phyloP scores from a whole-genome alignment of 2,113 vertebrate species.

The Prionailurus viverrinus region DNA sequence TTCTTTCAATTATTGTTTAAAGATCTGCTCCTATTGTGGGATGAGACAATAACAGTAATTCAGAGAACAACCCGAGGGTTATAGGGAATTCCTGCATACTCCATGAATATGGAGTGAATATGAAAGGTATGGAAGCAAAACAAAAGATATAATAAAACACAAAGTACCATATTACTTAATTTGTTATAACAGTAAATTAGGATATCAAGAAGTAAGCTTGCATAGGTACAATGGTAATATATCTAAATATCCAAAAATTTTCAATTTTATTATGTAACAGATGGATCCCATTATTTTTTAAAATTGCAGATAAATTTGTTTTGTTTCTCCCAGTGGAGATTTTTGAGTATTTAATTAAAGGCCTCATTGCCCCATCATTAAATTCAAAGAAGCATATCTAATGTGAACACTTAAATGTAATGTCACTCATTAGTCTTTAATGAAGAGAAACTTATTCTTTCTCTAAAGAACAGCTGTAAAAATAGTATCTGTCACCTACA shows the following conservation, averaged over 20 bases:
- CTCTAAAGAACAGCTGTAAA: slow-evolving; percentile 89
- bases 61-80: neutral
- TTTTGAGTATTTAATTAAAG: slow-evolving; percentile 93
- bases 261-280: slow-evolving; percentile 79
- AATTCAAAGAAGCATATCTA: slow-evolving; percentile 94
- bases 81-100: neutral
- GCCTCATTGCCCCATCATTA: slow-evolving; percentile 93
- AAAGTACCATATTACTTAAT: neutral
- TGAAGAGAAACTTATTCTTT: slow-evolving; percentile 91
- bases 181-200: neutral
- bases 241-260: slow-evolving; percentile 61
- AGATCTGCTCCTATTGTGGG: neutral
- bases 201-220: slow-evolving; percentile 5
- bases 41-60: neutral
- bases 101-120: neutral
- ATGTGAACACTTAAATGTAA: slow-evolving; percentile 91
- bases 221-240: neutral
- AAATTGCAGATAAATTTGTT: slow-evolving; percentile 89
- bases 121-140: neutral
- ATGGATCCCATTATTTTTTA: slow-evolving; percentile 82
- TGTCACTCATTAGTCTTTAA: slow-evolving; percentile 93
- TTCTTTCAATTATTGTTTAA: slow-evolving; percentile 11
- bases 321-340: slow-evolving; percentile 90
- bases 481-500: slow-evolving; percentile 89
- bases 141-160: neutral